Conservation (phyloP, 2,888 invertebrate genomes). For the Linhomoeus sp. region DNA sequence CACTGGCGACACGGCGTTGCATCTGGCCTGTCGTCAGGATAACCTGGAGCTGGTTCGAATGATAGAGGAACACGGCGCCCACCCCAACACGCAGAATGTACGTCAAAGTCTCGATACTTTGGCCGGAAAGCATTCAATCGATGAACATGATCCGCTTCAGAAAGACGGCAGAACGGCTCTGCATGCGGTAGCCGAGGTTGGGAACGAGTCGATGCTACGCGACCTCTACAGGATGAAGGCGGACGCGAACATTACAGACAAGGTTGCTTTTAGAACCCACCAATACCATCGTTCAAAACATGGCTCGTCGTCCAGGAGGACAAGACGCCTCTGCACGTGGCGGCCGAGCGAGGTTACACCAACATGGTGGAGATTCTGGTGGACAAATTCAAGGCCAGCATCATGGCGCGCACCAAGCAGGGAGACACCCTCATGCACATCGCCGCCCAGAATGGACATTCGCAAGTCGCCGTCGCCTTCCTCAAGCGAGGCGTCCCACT, state of each 20-base stretch:
- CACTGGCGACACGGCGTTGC: conserved; percentile 77
- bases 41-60: conserved; percentile 82
- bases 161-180: conserved; percentile 62
- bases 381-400: conserved; percentile 70
- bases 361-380: conserved; percentile 80
- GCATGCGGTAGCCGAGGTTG: conserved; percentile 84
- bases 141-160: background rate
- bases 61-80: conserved; percentile 72
- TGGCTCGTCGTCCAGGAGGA: conserved; percentile 47
- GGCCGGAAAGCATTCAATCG: too few species aligned
- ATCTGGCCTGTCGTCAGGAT: conserved; percentile 72
- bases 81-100: conserved; percentile 71
- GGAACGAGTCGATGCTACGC: conserved; percentile 79
- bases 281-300: too few species aligned
- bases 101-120: conserved; percentile 25
- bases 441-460: conserved; percentile 85
- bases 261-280: conserved; percentile 37
- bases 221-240: conserved; percentile 85
- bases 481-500: conserved; percentile 95
- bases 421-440: conserved; percentile 97
- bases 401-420: conserved; percentile 38
- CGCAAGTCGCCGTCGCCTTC: conserved; percentile 91
- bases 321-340: conserved; percentile 86
- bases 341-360: conserved; percentile 91
- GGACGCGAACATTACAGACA: conserved; percentile 77